phyloP scores from a whole-genome alignment of 2,888 invertebrate genomes.

The Spodoptera picta region DNA sequence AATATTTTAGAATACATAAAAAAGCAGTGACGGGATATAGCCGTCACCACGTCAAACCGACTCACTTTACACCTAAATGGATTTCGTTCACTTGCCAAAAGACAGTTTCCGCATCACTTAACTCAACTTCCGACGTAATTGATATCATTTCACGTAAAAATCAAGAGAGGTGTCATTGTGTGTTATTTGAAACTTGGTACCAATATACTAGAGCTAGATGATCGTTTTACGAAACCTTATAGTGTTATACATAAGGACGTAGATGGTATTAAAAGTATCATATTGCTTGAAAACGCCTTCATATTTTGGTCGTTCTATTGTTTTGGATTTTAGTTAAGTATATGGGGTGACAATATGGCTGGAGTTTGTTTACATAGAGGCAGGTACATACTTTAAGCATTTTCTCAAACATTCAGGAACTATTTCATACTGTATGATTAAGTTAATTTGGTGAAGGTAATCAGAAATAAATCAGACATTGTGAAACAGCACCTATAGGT shows the following conservation, averaged over 20 bases:
- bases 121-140: constrained; percentile 84
- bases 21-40: constrained; percentile 55
- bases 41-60: constrained; percentile 74
- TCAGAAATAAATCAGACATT: too few species aligned
- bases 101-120: constrained; percentile 86
- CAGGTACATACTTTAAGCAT: too few species aligned
- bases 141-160: constrained; percentile 84
- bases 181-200: constrained; percentile 69
- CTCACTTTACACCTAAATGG: constrained; percentile 83
- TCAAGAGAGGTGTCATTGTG: constrained; percentile 73
- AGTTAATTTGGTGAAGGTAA: too few species aligned
- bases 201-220: constrained; percentile 62
- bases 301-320: neutral
- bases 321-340: neutral
- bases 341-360: constrained; percentile 3
- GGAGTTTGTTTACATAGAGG: too few species aligned
- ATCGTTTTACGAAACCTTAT: constrained; percentile 70
- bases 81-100: constrained; percentile 77
- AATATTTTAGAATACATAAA: constrained; percentile 54
- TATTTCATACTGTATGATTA: too few species aligned
- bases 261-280: constrained; percentile 44
- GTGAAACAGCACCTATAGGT: too few species aligned
- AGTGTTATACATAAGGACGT: constrained; percentile 51
- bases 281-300: constrained; percentile 12
- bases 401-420: too few species aligned